Evolutionary conservation across 1,140 invertebrate species (phyloP), one percentile per base, ranked within the genome.

Genomic region (Scaptomyza pallida): DNA sequence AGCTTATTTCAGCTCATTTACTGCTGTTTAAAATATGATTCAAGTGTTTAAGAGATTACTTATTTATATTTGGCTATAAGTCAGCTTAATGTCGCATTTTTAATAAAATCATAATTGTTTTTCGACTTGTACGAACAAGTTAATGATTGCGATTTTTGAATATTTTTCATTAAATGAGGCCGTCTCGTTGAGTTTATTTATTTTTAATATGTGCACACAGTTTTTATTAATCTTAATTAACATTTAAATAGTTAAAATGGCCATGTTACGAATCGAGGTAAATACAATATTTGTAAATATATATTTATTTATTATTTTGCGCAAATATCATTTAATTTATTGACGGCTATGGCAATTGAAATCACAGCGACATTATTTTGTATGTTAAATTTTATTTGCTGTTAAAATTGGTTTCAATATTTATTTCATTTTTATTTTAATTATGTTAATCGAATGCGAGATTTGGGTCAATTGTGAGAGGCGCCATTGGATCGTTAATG

Each of bases 401-500:
- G 37, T 43, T 43, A 55, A 55, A 41, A 37, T 47, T 30, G 13
- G 9, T 21, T 23, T 59, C 8, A 21, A 2, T 21, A 21, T 72
- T 64, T 75, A 72, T 71, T 9, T 21, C 4, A 2, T 21, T 30
- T 30, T 72, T 72, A 62, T 63, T 85, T 77, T 71, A 85, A 85
- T 81, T 67, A 74, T 85, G 81, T 71, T 71, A 72, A 74, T 62
- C 65, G 57, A 63, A 72, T 48, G 73, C 56, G 69, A 70, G 80
- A 86, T 77, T 60, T 85, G 82, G 81, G 81, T 88, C 74, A 85
- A 81, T 81, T 81, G 77, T 74, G 50, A 57, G 30, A 44, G 45
- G 51, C 13, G 35, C 50, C 40, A 56, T 63, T n/a, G 48, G 61
- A 48, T 52, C 43, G 62, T 64, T 57, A 45, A 56, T 35, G 47